Base-by-base conservation (phyloP, 1,140 invertebrate genomes). In the Sminthurides bifidus region DNA sequence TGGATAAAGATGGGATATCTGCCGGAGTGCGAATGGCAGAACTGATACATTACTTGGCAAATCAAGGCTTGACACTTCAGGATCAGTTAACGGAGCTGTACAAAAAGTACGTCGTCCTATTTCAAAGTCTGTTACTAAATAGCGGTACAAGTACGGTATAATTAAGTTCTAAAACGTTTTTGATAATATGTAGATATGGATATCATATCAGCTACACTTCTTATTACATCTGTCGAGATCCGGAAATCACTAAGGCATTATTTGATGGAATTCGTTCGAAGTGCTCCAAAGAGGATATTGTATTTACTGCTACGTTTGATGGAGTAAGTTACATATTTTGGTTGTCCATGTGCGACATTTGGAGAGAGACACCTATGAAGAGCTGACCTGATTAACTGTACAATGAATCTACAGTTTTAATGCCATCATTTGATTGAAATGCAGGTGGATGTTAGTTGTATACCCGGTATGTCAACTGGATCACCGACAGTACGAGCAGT, bases 1-100 rank as follows among this genome's bases (percentile, higher is more conserved):
- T 93, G 2, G 95, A 98, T 68, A 98, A 98, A 70, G 95, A 98
- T 75, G 95, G 94, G 0, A 79, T 98, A 12, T 85, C 81, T 38
- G 92, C 92, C 1, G 87, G 85, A 0, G 79, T 81, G 4, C 79
- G 86, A 26, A 67, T 78, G 27, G 85, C 86, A 2, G 86, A 93
- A 65, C 73, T 96, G 71, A 80, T 82, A 5, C 79, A 81, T 5
- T 84, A 83, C 68, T 72, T 98, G 6, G 73, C 81, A 59, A 71
- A 69, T n/a, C 68, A 83, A 44, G 75, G 78, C 1, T 71, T 79
- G 15, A 83, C 81, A 0, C 71, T 97, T 10, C 63, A 69, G 10
- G 72, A 84, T n/a, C 82, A 95, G 69, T 71, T 98, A 23, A 72
- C 83, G 2, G 77, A 81, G 37, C 80, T 98, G 51, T 97, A 92